A percentile compares a stretch with the other conserved stretches of the same genome.
Evolutionary conservation across 2,888 invertebrate species (phyloP).

Genomic region (Mechanitis mazaeus): DNA sequence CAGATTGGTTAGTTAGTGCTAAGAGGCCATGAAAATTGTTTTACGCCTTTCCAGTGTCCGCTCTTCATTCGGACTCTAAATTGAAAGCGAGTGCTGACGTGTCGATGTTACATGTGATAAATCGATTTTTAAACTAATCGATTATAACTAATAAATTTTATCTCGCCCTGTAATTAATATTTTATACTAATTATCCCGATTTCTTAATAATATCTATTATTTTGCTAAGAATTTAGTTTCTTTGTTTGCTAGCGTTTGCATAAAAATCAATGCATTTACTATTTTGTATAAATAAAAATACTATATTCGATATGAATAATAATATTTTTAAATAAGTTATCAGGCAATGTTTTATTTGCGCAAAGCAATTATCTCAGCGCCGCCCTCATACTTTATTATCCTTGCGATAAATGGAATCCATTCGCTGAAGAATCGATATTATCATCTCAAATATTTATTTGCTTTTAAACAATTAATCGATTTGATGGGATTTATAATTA

Average conservation of each 20-base stretch:
- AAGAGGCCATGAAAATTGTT: conserved; percentile 68
- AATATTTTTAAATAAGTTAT: conserved; percentile 39
- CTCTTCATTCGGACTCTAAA: conserved; percentile 62
- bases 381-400: conserved; percentile 54
- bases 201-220: too few species aligned
- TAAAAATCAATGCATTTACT: too few species aligned
- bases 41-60: conserved; percentile 73
- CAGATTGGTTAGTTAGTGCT: conserved; percentile 53
- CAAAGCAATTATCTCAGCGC: conserved; percentile 63
- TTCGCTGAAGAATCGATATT: conserved; percentile 50
- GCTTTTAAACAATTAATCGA: conserved; percentile 43
- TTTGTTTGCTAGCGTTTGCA: too few species aligned
- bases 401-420: conserved; percentile 65
- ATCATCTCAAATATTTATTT: conserved; percentile 65
- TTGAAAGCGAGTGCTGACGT: conserved; percentile 43
- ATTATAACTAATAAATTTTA: too few species aligned
- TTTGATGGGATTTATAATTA: conserved; percentile 25
- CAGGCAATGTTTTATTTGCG: conserved; percentile 53
- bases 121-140: too few species aligned
- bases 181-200: too few species aligned
- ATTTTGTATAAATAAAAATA: background rate
- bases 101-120: too few species aligned
- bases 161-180: too few species aligned
- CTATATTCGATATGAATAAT: background rate
- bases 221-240: too few species aligned